These are phyloP conservation scores for Euplagia quadripunctaria DNA, from an alignment of 2,888 invertebrate genomes.

Conservation along the genomic window DNA sequence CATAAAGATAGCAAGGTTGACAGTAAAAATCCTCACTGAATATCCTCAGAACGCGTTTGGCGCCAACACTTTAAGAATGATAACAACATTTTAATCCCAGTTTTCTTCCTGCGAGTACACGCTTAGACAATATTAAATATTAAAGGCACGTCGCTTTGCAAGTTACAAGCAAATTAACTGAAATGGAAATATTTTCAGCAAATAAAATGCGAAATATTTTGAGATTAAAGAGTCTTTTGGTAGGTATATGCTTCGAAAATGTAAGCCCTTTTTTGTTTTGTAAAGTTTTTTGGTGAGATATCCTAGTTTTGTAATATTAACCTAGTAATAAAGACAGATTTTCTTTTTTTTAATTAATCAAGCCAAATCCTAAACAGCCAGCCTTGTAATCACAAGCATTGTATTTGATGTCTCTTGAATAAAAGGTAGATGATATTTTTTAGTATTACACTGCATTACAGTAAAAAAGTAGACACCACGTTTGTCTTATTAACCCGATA, in stretches of 20 bases:
- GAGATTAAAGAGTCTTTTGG: slow-evolving; percentile 19
- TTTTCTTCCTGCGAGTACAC: slow-evolving; percentile 14
- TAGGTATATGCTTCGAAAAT: background rate
- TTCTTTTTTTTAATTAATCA: too few relatives aligned
- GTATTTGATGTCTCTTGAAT: background rate
- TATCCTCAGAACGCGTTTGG: slow-evolving; percentile 17
- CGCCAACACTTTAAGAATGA: slow-evolving; percentile 16
- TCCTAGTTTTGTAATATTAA: background rate
- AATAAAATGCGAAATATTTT: slow-evolving; percentile 17
- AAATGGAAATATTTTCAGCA: slow-evolving; percentile 25
- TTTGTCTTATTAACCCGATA: too few relatives aligned
- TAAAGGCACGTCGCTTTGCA: slow-evolving; percentile 20
- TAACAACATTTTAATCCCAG: slow-evolving; percentile 27
- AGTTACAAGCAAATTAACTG: slow-evolving; percentile 30
- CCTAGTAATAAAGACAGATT: too few relatives aligned
- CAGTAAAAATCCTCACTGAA: background rate
- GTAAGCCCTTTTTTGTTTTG: background rate
- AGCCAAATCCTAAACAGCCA: too few relatives aligned
- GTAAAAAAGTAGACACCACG: too few relatives aligned
- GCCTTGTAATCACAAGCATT: too few relatives aligned
- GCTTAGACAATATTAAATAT: slow-evolving; percentile 26
- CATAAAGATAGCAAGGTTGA: slow-evolving; percentile 8
- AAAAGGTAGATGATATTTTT: background rate
- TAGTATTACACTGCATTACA: background rate
- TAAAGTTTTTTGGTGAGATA: background rate